Evolutionary conservation across 2,797 vertebrate species (phyloP), one percentile per base, ranked within the genome.

Genomic region (Chiloscyllium punctatum): DNA sequence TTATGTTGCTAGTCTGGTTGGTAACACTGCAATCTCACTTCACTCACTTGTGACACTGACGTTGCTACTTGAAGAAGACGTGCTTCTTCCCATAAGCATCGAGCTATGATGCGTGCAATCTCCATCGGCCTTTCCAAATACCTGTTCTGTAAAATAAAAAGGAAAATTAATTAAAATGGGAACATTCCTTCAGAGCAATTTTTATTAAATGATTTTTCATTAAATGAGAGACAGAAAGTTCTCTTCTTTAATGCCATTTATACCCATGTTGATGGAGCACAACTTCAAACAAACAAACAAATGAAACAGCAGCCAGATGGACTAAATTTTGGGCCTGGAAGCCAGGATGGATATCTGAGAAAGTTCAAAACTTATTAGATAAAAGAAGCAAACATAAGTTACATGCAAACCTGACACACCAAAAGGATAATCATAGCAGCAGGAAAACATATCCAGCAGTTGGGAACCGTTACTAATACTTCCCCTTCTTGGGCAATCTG

Each of bases 51-150:
- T 53, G 98, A 98, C 13, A 98, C 98, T 0, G 98, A 97, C 15
- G 99, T 99, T 96, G 99, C 99, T 0, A 98, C 99, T 97, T 99
- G 99, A 96, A 99, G 98, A 92, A 99, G 98, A 72, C 99, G 97
- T 48, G 98, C 98, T 97, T 99, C 99, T 97, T 99, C 99, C 99
- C 99, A 99, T 95, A 99, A 97, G 96, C 99, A 99, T 95, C 99
- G 98, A 95, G 99, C 99, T 95, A 99, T 99, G 0, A 99, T 99
- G 68, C 99, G 98, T 0, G 99, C 99, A 4, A 99, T 99, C 23
- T 99, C 99, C 99, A 99, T 99, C 0, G 99, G 99, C 96, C 99
- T 99, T 97, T 99, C 99, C 97, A 99, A 96, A 96, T 99, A 99
- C 57, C 99, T 99, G 98, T 99, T 99, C 98, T 98, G 96, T 97